These are phyloP conservation scores for Coranthus polyacanthus DNA, from an alignment of 2,797 vertebrate genomes.

Conservation along the genomic window DNA sequence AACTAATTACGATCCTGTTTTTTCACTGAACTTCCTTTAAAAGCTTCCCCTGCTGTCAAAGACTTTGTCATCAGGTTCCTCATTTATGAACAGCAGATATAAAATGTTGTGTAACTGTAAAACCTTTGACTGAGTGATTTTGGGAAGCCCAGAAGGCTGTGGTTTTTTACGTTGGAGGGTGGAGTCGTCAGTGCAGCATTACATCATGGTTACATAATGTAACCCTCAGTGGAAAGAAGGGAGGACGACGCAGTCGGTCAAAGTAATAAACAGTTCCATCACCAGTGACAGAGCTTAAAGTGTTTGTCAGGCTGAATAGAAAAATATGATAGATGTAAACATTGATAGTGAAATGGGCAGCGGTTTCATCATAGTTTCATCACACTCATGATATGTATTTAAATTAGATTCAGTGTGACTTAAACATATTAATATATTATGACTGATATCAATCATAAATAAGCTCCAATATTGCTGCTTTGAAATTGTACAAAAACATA, in stretches of 20 bases:
- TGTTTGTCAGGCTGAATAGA: neutral
- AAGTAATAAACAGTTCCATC: constrained; percentile 34
- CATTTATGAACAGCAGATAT: neutral
- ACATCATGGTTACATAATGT: constrained; percentile 73
- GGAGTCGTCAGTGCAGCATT: constrained; percentile 51
- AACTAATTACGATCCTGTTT: neutral
- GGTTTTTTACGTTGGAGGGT: constrained; percentile 36
- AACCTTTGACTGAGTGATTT: constrained; percentile 34
- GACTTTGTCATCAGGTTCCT: constrained; percentile 4
- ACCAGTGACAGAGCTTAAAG: constrained; percentile 7
- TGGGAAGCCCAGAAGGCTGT: constrained; percentile 22
- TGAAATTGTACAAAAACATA: too few relatives aligned
- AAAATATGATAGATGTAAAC: neutral
- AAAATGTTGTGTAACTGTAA: constrained; percentile 35
- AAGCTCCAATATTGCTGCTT: too few relatives aligned
- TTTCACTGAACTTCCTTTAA: constrained; percentile 3
- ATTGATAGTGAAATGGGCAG: neutral
- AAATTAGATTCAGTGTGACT: too few relatives aligned
- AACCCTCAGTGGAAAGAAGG: constrained; percentile 39
- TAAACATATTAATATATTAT: too few relatives aligned
- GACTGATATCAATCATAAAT: too few relatives aligned
- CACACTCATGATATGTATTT: too few relatives aligned
- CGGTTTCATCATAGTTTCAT: too few relatives aligned
- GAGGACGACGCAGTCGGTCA: constrained; percentile 41
- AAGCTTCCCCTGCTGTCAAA: neutral